These are phyloP conservation scores for Drosophila greeni DNA, from an alignment of 2,888 invertebrate species.

Conservation along the genomic window DNA sequence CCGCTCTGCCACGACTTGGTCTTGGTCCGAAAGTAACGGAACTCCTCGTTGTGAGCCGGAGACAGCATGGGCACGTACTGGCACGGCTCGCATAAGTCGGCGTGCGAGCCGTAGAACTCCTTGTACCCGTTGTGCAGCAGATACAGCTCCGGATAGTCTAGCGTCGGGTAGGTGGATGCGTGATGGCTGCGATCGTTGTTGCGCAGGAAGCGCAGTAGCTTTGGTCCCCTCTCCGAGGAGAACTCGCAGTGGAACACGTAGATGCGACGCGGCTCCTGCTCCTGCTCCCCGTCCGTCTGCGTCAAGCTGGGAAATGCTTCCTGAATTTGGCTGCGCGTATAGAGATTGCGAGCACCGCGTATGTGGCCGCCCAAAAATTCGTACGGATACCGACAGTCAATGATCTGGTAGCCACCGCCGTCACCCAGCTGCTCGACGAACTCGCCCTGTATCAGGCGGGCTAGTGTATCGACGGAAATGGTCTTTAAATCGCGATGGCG, in stretches of 20 bases:
- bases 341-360: conserved; percentile 88
- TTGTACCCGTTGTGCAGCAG: conserved; percentile 94
- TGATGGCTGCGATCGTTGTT: conserved; percentile 89
- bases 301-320: conserved; percentile 80
- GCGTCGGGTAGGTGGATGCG: conserved; percentile 88
- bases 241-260: conserved; percentile 99
- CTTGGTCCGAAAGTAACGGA: conserved; percentile 86
- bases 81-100: conserved; percentile 85
- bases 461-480: conserved; percentile 87
- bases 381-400: conserved; percentile 97
- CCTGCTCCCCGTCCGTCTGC: conserved; percentile 78
- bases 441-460: conserved; percentile 85
- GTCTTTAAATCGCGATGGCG: conserved; percentile 89
- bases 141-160: conserved; percentile 96
- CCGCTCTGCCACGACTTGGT: conserved; percentile 85
- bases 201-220: conserved; percentile 90
- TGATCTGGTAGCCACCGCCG: conserved; percentile 83
- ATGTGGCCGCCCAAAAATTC: conserved; percentile 96
- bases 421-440: conserved; percentile 81
- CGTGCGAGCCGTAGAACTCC: conserved; percentile 85
- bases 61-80: conserved; percentile 92
- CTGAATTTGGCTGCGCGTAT: conserved; percentile 87
- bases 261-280: conserved; percentile 82
- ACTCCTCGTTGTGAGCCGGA: conserved; percentile 85
- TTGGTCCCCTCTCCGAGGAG: conserved; percentile 96